Evolutionary conservation across 2,797 vertebrate genomes (phyloP), one percentile per base, ranked within the genome.

Genomic region (Taenioides sp.): DNA sequence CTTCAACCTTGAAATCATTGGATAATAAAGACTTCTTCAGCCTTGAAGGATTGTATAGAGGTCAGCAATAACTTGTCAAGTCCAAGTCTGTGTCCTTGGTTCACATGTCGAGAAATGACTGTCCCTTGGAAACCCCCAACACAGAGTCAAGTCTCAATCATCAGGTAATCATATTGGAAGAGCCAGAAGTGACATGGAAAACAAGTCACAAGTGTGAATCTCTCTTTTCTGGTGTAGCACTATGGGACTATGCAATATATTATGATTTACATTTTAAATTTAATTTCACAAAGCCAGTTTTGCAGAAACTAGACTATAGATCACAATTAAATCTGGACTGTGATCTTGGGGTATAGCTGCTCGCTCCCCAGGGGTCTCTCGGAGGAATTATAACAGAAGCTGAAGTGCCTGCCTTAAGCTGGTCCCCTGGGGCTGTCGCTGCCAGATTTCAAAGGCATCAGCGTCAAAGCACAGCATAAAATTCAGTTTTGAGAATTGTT

Each of bases 301-400:
- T 75, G 58, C 14, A 59, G 59, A 72, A 37, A 68, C 23, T 10
- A 16, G 31, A 3, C 59, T 9, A 60, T 47, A 34, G 40, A 68
- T 70, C 73, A 78, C 79, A 68, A 83, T 80, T 80, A 83, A 83
- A 85, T 81, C 69, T 74, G 28, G 78, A 79, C 72, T 85, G 77
- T 76, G 70, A 87, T 90, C 82, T 84, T 69, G 76, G 65, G 78
- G 68, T 59, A 81, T 89, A 75, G 82, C 67, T 34, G 62, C 80
- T 80, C 66, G 25, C 82, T 89, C 76, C 76, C 82, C 77, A 77
- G 67, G 59, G 59, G 76, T 81, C 73, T 82, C 75, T 89, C 87
- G 80, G 66, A 89, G 86, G 89, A 92, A 87, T 86, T 81, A 78
- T 91, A 80, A 91, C 75, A 87, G 88, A 92, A 90, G 77, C 89